Percentiles rank a stretch among this genome's conserved stretches.
These are phyloP conservation scores for Coelinius sp. DNA, from an alignment of 2,888 invertebrate species.

Conservation along the genomic window DNA sequence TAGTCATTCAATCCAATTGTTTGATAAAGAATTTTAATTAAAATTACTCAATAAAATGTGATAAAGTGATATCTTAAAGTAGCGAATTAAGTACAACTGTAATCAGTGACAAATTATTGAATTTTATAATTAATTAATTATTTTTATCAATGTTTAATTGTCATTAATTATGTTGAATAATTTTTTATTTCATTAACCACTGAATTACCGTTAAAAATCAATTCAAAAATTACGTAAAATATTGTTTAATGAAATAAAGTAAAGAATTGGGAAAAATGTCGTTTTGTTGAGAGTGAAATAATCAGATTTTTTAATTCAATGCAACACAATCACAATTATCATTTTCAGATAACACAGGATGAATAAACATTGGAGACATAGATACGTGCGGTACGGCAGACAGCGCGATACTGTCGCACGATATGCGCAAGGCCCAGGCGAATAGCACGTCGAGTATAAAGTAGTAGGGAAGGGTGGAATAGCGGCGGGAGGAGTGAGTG, in stretches of 20 bases:
- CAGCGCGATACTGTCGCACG: constrained; percentile 51
- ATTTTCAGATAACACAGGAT: background rate
- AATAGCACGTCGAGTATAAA: constrained; percentile 28
- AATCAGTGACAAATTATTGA: background rate
- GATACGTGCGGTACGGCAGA: constrained; percentile 48
- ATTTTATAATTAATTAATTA: background rate
- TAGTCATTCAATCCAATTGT: too few relatives aligned
- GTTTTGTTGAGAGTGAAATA: background rate
- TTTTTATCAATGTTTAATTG: background rate
- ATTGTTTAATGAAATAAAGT: too few relatives aligned
- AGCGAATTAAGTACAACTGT: background rate
- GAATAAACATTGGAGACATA: constrained; percentile 26
- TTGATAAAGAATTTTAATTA: background rate
- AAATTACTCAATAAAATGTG: background rate
- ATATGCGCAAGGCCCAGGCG: constrained; percentile 38
- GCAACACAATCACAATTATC: background rate
- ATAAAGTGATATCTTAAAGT: background rate
- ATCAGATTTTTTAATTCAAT: background rate
- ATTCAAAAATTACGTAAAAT: too few relatives aligned
- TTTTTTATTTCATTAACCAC: too few relatives aligned
- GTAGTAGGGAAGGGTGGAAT: constrained; percentile 35
- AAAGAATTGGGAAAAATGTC: background rate
- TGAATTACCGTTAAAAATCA: too few relatives aligned
- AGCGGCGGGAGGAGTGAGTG: constrained; percentile 22
- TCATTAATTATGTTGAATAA: too few relatives aligned